These are phyloP conservation scores for Tetragonula clypearis DNA, from an alignment of 1,140 invertebrate genomes.

Conservation along the genomic window DNA sequence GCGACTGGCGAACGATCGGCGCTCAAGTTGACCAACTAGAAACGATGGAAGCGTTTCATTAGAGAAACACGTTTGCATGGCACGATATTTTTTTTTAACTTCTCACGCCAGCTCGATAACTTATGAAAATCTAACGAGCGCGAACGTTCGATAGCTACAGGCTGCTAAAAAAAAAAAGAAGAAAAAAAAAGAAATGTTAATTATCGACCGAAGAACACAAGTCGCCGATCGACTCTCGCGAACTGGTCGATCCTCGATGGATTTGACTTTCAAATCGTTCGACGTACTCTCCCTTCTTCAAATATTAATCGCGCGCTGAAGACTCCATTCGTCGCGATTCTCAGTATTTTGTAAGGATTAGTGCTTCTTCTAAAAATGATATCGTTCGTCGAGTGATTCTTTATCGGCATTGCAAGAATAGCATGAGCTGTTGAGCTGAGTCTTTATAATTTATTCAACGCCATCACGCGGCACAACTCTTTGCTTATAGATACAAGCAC, in stretches of 20 bases:
- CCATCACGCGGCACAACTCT: not conserved
- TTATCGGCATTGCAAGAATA: not conserved
- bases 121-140: conserved; percentile 17
- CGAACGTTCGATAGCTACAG: not conserved
- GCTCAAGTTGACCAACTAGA: not conserved
- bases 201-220: conserved; percentile 35
- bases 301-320: conserved; percentile 67
- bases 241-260: not conserved
- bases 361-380: conserved; percentile 27
- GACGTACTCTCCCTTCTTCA: conserved; percentile 47
- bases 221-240: conserved; percentile 9
- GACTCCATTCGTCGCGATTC: not conserved
- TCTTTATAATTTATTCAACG: not conserved
- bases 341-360: conserved; percentile 23
- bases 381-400: not conserved
- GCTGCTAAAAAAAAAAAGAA: not conserved
- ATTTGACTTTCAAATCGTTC: conserved; percentile 68
- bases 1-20: not conserved
- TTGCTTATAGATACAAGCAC: no score
- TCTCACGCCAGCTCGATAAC: not conserved
- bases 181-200: conserved; percentile 22
- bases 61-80: not conserved
- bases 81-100: not conserved
- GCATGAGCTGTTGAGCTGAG: not conserved
- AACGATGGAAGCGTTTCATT: conserved; percentile 9